A percentile compares a stretch with the other conserved stretches of the same genome.
phyloP scores from a whole-genome alignment of 2,113 vertebrate species.

The Phrynocephalus versicolor region DNA sequence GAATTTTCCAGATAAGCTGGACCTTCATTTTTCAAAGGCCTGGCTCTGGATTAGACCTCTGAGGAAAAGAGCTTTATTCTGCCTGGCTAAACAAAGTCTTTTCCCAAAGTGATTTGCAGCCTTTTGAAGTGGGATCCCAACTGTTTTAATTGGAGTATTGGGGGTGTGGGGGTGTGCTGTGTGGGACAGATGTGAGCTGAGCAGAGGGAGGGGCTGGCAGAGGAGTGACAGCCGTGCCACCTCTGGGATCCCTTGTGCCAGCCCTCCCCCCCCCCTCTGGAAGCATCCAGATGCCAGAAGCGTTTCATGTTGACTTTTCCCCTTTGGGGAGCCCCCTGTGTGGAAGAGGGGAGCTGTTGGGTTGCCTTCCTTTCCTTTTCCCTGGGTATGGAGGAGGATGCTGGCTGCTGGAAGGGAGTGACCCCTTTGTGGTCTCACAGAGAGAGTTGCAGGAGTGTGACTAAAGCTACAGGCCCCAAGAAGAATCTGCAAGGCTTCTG shows the following conservation, averaged over 20 bases:
- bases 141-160: not conserved
- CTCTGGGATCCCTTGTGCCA: not conserved
- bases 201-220: not conserved
- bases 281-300: not conserved
- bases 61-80: conserved; percentile 57
- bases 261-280: not conserved
- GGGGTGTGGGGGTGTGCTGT: not conserved
- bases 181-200: no score
- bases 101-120: conserved; percentile 55
- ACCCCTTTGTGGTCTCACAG: not conserved
- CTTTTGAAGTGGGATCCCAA: conserved; percentile 51
- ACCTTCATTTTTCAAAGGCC: conserved; percentile 53
- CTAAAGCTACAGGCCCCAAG: not conserved
- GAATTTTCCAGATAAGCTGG: conserved; percentile 53
- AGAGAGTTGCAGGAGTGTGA: not conserved
- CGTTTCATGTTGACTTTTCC: no score
- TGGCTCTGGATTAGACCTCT: conserved; percentile 51
- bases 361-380: not conserved
- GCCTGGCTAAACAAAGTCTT: conserved; percentile 56
- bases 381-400: no score
- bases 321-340: no score
- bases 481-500: not conserved
- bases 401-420: not conserved
- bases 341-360: not conserved
- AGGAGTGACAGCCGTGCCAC: not conserved